Base-by-base conservation (phyloP, 2,113 vertebrate species). In the Pangasianodon gigas region DNA sequence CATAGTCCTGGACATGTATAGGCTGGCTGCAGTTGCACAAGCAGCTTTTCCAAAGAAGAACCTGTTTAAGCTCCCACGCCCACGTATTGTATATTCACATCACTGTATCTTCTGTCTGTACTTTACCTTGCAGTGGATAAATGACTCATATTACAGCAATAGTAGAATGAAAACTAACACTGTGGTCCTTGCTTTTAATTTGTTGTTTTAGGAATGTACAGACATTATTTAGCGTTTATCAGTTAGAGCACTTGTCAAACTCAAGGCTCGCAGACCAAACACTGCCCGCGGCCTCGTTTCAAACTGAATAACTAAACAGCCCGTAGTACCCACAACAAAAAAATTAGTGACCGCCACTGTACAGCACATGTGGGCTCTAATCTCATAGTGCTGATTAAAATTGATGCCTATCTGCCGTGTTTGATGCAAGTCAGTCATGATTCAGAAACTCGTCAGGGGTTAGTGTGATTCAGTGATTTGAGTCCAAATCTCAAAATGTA, bases 1-100 rank as follows among this genome's bases (percentile, higher is more conserved):
- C 85, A 56, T 51, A 44, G 11, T 62, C 82, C 4, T 88, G 90
- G 93, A 93, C 95, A 93, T 95, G 92, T 92, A 86, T 94, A 94
- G 90, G 94, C 93, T 71, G 9, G 13, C 56, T 13, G 81, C 82
- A 37, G 80, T 95, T 95, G 86, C 95, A 92, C 92, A 95, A 95
- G 89, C 74, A 37, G n/a, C 71, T 74, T 86, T 83, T 85, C 37
- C 82, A 77, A 56, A 75, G n/a, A 74, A 92, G 75, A 89, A 93
- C 92, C 79, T 92, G 93, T 88, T 93, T 69, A 81, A 92, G 81
- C 93, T 94, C 93, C 91, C 94, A 93, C 91, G 74, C 93, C 92
- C 92, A 71, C 91, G 79, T 83, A 71, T 88, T 1, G 88, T 85
- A 88, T 88, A 86, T 60, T 75, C 19, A 67, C 79, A 75, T 52